Evolutionary conservation across 2,888 invertebrate genomes (phyloP).

Genomic region (Steinernema carpocapsae): DNA sequence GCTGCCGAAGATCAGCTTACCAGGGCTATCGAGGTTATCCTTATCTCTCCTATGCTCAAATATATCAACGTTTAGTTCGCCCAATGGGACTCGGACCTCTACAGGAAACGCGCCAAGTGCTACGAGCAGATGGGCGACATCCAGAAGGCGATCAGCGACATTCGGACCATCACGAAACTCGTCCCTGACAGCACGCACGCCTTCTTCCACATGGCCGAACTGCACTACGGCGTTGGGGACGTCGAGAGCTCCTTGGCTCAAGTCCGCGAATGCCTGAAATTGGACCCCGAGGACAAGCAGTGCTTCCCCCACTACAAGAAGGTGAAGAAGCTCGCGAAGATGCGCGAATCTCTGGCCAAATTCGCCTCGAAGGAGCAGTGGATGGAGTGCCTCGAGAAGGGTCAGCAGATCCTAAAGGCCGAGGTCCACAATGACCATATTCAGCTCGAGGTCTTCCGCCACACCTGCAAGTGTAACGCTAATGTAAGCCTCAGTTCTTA

Average conservation of each 20-base stretch:
- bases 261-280: constrained; percentile 91
- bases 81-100: constrained; percentile 85
- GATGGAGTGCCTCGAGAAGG: constrained; percentile 77
- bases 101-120: constrained; percentile 85
- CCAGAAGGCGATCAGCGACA: constrained; percentile 86
- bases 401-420: constrained; percentile 74
- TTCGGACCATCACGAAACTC: constrained; percentile 86
- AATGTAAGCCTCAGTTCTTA: constrained; percentile 67
- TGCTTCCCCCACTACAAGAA: constrained; percentile 96
- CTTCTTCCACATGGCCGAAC: constrained; percentile 80
- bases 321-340: constrained; percentile 83
- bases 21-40: constrained; percentile 60
- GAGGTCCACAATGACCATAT: constrained; percentile 76
- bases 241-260: constrained; percentile 88
- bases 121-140: constrained; percentile 81
- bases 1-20: constrained; percentile 77
- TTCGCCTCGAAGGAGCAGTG: constrained; percentile 73
- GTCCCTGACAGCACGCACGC: constrained; percentile 89
- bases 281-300: constrained; percentile 95
- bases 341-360: constrained; percentile 52
- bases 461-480: constrained; percentile 80
- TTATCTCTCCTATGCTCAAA: constrained; percentile 1
- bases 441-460: constrained; percentile 75
- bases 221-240: constrained; percentile 89
- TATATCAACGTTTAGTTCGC: constrained; percentile 11